Conservation (phyloP, 2,888 invertebrate species). For the Apamea anceps region DNA sequence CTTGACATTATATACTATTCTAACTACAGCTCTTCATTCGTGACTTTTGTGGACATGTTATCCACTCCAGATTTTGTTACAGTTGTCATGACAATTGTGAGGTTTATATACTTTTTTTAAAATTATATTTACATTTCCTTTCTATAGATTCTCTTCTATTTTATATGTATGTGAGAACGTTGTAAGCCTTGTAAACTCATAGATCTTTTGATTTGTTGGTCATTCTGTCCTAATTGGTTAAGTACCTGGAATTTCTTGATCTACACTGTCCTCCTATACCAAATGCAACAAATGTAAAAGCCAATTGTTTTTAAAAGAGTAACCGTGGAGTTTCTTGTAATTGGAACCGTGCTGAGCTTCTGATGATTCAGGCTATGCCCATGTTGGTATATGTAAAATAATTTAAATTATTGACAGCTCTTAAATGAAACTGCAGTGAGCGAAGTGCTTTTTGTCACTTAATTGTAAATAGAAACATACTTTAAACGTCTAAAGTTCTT, state of each 20-base stretch:
- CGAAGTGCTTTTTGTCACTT: too few relatives aligned
- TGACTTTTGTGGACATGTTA: background rate
- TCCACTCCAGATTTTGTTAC: background rate
- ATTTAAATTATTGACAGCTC: background rate
- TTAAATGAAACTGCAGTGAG: background rate
- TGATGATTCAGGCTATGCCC: background rate
- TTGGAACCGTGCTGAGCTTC: background rate
- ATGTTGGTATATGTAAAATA: background rate
- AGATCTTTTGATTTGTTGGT: background rate
- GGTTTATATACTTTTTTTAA: background rate
- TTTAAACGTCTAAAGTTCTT: background rate
- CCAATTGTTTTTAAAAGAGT: background rate
- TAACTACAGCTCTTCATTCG: background rate
- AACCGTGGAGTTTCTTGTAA: background rate
- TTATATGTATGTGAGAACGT: background rate
- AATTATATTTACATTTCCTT: background rate
- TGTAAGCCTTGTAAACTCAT: background rate
- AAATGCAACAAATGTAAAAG: background rate
- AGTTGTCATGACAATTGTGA: background rate
- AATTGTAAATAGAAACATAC: background rate
- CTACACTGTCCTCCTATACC: background rate
- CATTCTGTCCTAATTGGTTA: background rate
- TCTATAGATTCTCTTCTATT: background rate
- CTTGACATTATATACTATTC: background rate
- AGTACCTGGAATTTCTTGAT: background rate